Evolutionary conservation across 2,113 vertebrate species (phyloP).

Genomic region (Pandion haliaetus): DNA sequence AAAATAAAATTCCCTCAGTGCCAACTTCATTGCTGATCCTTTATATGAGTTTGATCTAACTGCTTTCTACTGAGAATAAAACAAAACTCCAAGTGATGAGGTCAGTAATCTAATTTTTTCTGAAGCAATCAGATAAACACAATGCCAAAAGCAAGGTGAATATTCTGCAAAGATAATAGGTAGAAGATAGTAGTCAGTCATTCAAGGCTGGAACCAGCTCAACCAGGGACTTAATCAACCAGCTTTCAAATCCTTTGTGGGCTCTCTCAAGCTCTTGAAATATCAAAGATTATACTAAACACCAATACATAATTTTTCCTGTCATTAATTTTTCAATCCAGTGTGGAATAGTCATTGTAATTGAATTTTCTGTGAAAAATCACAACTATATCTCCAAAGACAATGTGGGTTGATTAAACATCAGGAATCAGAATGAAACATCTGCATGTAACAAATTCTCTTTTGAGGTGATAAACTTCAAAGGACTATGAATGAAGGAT

Average conservation of each 20-base stretch:
- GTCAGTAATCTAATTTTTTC: conserved; percentile 37
- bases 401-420: conserved; percentile 14
- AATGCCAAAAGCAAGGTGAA: conserved; percentile 14
- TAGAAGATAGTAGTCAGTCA: not conserved
- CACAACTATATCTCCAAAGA: conserved; percentile 1
- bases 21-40: not conserved
- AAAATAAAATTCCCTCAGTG: not conserved
- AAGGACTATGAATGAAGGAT: conserved; percentile 1
- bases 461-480: conserved; percentile 2
- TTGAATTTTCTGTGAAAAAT: conserved; percentile 41
- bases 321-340: conserved; percentile 30
- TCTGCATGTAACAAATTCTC: not conserved
- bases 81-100: not conserved
- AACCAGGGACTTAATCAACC: not conserved
- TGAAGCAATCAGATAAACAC: conserved; percentile 30
- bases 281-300: not conserved
- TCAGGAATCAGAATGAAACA: conserved; percentile 40
- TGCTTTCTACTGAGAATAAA: not conserved
- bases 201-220: not conserved
- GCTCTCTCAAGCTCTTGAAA: not conserved
- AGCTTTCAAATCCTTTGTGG: not conserved
- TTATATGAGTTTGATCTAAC: not conserved
- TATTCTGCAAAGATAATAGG: not conserved
- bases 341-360: conserved; percentile 4
- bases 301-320: not conserved